Evolutionary conservation across 35 echinoderm and acorn worm genomes (phyloP).

Genomic region (Amphiura filiformis): DNA sequence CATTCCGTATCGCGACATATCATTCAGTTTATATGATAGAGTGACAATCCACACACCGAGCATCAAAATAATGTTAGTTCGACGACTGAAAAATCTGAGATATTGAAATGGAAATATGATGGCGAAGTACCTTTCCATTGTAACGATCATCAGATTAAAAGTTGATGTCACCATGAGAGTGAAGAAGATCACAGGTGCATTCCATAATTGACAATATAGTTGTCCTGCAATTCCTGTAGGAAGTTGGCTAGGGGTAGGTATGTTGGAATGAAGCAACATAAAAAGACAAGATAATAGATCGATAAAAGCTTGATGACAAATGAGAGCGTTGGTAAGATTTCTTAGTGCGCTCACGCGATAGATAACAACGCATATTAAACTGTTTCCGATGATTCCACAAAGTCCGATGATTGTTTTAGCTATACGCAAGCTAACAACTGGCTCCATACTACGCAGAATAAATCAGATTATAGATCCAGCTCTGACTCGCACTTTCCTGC

Average conservation of each 20-base stretch:
- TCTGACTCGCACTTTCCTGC: too few relatives aligned
- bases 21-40: slow-evolving; percentile 6
- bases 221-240: slow-evolving; percentile 16
- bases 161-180: slow-evolving; percentile 60
- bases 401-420: slow-evolving; percentile 36
- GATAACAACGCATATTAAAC: slow-evolving; percentile 28
- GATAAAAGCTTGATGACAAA: slow-evolving; percentile 33
- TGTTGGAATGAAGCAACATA: slow-evolving; percentile 23
- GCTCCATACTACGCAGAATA: too few relatives aligned
- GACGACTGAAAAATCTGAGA: slow-evolving; percentile 1
- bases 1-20: not conserved
- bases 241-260: not conserved
- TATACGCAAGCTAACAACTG: not conserved
- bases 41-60: slow-evolving; percentile 18
- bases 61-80: not conserved
- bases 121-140: slow-evolving; percentile 70
- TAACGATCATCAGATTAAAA: slow-evolving; percentile 58
- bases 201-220: slow-evolving; percentile 64
- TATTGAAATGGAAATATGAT: slow-evolving; percentile 56
- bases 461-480: too few relatives aligned
- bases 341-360: slow-evolving; percentile 10
- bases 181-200: slow-evolving; percentile 39
- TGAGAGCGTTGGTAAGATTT: slow-evolving; percentile 46
- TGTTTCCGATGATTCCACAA: slow-evolving; percentile 37
- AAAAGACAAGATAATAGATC: slow-evolving; percentile 32